Evolutionary conservation across 2,113 vertebrate genomes (phyloP).

Genomic region (Odontophorus gujanensis): DNA sequence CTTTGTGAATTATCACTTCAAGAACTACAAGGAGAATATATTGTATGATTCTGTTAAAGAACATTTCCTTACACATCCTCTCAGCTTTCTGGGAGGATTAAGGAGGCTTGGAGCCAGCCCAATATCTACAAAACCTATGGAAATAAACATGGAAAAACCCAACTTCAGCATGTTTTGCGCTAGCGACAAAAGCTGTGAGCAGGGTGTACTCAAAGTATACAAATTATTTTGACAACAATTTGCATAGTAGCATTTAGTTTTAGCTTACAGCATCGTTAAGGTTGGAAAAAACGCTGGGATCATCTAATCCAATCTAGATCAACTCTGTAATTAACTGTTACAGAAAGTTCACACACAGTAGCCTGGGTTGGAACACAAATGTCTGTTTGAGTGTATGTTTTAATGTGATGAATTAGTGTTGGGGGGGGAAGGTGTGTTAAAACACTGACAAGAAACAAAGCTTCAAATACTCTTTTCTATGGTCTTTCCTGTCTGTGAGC

Average conservation of each 20-base stretch:
- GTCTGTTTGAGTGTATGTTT: background rate
- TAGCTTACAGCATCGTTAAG: background rate
- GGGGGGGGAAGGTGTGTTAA: no score
- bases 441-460: background rate
- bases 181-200: background rate
- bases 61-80: background rate
- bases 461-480: background rate
- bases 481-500: background rate
- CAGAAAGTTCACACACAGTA: no score
- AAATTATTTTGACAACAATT: background rate
- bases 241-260: background rate
- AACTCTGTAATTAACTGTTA: background rate
- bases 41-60: background rate
- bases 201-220: background rate
- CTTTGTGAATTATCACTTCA: background rate
- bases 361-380: fast-evolving
- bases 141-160: background rate
- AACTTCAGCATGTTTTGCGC: background rate
- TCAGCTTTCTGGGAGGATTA: background rate
- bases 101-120: background rate
- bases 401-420: background rate
- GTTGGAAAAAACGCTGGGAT: no score
- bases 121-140: background rate
- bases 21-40: background rate
- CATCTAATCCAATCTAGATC: no score